These are phyloP conservation scores for Eupristina koningsbergeri DNA, from an alignment of 1,140 invertebrate genomes.

Conservation along the genomic window DNA sequence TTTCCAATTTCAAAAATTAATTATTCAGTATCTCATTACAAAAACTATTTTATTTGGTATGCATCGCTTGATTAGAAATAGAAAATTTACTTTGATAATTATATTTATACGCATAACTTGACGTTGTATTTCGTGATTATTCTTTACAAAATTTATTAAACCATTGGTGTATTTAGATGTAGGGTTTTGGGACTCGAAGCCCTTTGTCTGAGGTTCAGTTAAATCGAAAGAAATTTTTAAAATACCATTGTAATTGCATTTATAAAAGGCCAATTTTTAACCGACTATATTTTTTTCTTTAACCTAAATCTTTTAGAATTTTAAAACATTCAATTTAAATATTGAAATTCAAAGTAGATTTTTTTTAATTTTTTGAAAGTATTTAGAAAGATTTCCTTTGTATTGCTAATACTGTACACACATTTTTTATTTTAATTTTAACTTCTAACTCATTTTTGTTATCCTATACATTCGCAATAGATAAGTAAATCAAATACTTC, in stretches of 20 bases:
- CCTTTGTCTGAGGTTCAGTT: background rate
- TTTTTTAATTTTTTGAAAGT: too few species aligned
- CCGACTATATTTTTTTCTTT: background rate
- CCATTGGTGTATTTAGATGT: background rate
- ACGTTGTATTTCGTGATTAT: background rate
- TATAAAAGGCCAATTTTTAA: background rate
- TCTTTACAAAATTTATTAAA: background rate
- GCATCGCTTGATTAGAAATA: background rate
- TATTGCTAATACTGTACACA: too few species aligned
- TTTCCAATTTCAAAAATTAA: background rate
- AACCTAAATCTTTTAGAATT: too few species aligned
- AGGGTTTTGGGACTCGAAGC: background rate
- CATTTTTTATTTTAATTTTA: too few species aligned
- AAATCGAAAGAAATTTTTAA: background rate
- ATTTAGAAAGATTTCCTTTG: too few species aligned
- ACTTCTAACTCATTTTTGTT: too few species aligned
- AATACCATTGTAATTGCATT: background rate
- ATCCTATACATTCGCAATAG: too few species aligned
- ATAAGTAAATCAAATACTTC: too few species aligned
- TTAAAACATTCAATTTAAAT: too few species aligned
- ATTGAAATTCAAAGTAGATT: too few species aligned
- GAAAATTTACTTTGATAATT: background rate
- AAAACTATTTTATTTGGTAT: background rate
- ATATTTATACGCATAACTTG: background rate
- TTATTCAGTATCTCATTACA: background rate